These are phyloP conservation scores for Bradypodion pumilum DNA, from an alignment of 2,797 vertebrate species.

Conservation along the genomic window DNA sequence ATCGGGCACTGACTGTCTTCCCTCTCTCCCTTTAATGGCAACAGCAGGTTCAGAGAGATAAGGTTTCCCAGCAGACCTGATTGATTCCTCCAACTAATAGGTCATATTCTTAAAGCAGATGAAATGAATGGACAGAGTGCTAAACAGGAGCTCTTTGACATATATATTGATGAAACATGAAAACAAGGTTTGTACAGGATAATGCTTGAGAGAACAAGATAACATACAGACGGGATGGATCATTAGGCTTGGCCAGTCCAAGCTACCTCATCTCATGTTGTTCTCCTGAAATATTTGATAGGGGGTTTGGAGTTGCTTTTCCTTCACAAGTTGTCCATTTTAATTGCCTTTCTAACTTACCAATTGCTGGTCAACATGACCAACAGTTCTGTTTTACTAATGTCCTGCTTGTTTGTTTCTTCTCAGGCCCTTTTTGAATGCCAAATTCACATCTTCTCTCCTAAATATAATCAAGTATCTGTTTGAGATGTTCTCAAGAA, in stretches of 20 bases:
- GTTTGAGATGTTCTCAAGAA: background rate
- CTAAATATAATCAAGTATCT: background rate
- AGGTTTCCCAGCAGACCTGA: background rate
- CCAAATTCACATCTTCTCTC: background rate
- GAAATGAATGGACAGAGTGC: background rate
- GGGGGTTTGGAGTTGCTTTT: background rate
- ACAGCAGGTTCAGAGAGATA: background rate
- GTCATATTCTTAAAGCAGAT: conserved; percentile 7
- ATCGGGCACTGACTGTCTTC: background rate
- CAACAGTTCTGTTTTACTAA: no score
- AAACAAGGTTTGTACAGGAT: background rate
- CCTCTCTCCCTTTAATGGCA: background rate
- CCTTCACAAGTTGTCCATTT: background rate
- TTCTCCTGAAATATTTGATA: conserved; percentile 29
- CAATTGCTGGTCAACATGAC: no score
- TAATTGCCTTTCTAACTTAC: background rate
- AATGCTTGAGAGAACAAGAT: background rate
- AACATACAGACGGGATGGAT: background rate
- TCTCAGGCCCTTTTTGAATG: background rate
- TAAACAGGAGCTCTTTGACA: background rate
- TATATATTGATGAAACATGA: conserved; percentile 9
- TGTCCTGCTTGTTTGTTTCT: no score
- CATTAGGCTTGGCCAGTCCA: background rate
- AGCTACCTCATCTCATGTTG: background rate
- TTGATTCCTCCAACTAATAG: conserved; percentile 1